Base-by-base conservation (phyloP, 2,113 vertebrate species). In the Leptobrachium leishanense region DNA sequence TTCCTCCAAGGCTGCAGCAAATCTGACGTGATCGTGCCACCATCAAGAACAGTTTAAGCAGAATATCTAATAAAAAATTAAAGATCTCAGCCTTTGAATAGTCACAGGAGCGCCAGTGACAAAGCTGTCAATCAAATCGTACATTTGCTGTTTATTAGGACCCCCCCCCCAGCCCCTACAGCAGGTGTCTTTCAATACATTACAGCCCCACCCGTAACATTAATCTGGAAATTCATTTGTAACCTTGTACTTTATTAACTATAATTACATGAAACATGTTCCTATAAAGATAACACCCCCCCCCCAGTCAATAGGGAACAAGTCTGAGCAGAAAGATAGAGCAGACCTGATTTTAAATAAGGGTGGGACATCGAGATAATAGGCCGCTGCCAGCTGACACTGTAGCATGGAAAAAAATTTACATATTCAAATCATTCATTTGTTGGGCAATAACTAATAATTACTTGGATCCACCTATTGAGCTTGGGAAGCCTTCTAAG, bases 221-320 rank as follows among this genome's bases (percentile, higher is more conserved):
- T 20, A 50, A 43, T 64, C 76, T 78, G 76, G 68, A 72, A 63
- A 55, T 71, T 68, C 44, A 50, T 68, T 44, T 0, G 0, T 53
- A 44, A 75, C 13, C 44, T 68, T 31, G 20, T 57, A 12, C 13
- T 59, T 46, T 77, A 67, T 77, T 76, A 72, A 72, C 41, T 55
- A 81, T 71, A 76, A 68, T 82, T 66, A 82, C 20, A 71, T 62
- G 80, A 82, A 76, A 67, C 50, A 42, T 41, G 50, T 72, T 73
- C 46, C 62, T 50, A 44, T 43, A 72, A 79, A 79, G 77, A 72
- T 79, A 79, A 68, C 50, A 40, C 43, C 9, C 43, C 40, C 12
- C 12, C 42, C 3, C 20, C 55, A 44, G 11, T 44, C 11, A 77
- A 63, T 2, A 77, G 3, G 15, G 72, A 5, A 54, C 62, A 82